Percentiles rank a stretch among this genome's conserved stretches.
Conservation (phyloP, 1,140 invertebrate species). For the Musca domestica region DNA sequence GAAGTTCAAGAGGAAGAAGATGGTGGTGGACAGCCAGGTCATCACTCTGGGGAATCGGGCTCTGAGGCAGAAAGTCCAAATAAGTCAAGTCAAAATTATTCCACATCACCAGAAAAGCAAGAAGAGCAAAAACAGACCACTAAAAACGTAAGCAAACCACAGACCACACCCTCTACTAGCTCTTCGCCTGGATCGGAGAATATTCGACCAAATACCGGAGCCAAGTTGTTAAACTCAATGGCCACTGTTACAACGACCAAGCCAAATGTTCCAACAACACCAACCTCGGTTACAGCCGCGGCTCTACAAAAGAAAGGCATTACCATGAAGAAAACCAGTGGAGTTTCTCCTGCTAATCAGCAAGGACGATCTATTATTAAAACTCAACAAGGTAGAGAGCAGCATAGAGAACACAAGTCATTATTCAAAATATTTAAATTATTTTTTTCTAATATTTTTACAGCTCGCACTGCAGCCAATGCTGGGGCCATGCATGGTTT, state of each 20-base stretch:
- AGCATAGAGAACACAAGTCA: background rate
- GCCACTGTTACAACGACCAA: conserved; percentile 26
- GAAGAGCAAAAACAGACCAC: conserved; percentile 30
- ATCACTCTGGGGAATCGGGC: conserved; percentile 38
- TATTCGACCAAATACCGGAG: background rate
- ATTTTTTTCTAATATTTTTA: background rate
- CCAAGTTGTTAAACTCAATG: conserved; percentile 44
- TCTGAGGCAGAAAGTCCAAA: conserved; percentile 46
- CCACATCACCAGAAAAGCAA: conserved; percentile 43
- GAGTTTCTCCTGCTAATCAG: background rate
- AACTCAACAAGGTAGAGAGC: conserved; percentile 4
- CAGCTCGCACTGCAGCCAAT: background rate
- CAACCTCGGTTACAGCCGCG: conserved; percentile 31
- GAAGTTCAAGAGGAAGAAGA: conserved; percentile 49
- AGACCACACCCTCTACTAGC: background rate
- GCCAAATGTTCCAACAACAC: conserved; percentile 20
- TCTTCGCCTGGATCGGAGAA: background rate
- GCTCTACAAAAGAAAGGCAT: conserved; percentile 49
- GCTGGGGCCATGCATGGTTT: conserved; percentile 1
- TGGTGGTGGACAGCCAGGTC: conserved; percentile 24
- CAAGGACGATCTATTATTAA: background rate
- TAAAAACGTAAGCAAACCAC: conserved; percentile 26
- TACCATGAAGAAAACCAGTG: conserved; percentile 42
- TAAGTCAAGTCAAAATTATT: conserved; percentile 33
- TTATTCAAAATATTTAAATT: background rate